Evolutionary conservation across 2,888 invertebrate genomes (phyloP), one percentile per base, ranked within the genome.

Genomic region (Bhutanitis thaidina): DNA sequence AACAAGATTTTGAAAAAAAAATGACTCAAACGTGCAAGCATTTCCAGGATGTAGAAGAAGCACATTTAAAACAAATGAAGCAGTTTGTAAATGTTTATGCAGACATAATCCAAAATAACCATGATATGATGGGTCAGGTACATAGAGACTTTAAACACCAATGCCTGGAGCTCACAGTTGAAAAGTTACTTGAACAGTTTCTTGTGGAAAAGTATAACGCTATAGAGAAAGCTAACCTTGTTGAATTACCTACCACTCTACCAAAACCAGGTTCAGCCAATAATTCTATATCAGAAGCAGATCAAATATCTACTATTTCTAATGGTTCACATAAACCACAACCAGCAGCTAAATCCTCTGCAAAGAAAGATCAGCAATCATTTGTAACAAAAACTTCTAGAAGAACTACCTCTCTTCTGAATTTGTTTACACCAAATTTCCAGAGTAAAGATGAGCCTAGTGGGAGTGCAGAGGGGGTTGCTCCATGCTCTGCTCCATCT

Each of bases 381-480:
- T 91, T 90, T 77, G 83, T 86, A 43, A 88, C 91, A 83, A 95
- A 95, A 91, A 93, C 95, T 81, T 96, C 96, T 83, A 95, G 96
- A 89, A 94, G 97, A 91, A 96, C 97, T 83, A 96, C 96, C 85
- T 97, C 97, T 88, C 94, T 97, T 86, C 93, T 97, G 89, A 97
- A 97, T 93, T 93, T 97, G 91, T 97, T 97, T 92, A 96, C 96
- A 92, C 96, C 96, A 90, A 96, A 96, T 91, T 96, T 96, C 91
- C 96, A 96, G 93, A 96, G 96, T 93, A 96, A 91, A 90, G 90
- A 92, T 82, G 92, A 92, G 71, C 91, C 91, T 57, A 91, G 85
- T 80, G 88, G 88, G 43, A 90, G 88, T 68, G 87, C 89, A 62
- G 92, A 92, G 76, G 93, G 91, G 82, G 93, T 91, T 79, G 94